These are phyloP conservation scores for Leptinotarsa lineolata DNA, from an alignment of 1,140 invertebrate species.

Conservation along the genomic window DNA sequence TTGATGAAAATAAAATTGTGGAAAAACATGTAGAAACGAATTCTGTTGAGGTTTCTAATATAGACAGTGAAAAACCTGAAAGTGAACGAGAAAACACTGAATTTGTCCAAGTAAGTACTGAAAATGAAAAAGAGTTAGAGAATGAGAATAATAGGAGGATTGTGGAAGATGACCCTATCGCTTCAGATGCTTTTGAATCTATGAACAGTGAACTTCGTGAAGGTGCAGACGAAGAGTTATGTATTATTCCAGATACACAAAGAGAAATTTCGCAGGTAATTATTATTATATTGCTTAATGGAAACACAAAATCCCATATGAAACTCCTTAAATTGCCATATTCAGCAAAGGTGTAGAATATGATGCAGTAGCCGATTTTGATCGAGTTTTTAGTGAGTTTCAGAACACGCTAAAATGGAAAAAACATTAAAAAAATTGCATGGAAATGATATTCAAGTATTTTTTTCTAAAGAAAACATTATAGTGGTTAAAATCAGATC, in stretches of 20 bases:
- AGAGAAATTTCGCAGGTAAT: conserved; percentile 64
- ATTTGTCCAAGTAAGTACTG: conserved; percentile 39
- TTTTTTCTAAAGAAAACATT: no score
- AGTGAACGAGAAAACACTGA: conserved; percentile 36
- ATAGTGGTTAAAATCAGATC: no score
- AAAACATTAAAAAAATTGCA: no score
- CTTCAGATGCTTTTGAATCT: conserved; percentile 38
- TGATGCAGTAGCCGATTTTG: no score
- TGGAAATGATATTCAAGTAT: no score
- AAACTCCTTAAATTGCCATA: background rate
- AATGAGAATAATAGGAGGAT: conserved; percentile 25
- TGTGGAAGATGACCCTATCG: conserved; percentile 40
- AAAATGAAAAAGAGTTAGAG: conserved; percentile 39
- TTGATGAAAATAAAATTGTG: conserved; percentile 20
- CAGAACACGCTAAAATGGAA: no score
- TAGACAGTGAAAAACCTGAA: background rate
- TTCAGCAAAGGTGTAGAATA: no score
- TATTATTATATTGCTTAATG: background rate
- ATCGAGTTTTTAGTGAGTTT: no score
- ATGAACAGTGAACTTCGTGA: conserved; percentile 44
- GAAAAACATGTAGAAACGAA: background rate
- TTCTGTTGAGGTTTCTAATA: background rate
- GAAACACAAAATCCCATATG: background rate
- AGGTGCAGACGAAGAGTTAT: conserved; percentile 63
- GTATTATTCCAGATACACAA: conserved; percentile 64